Base-by-base conservation (phyloP, 2,888 invertebrate species). In the Periphyllus acericola region DNA sequence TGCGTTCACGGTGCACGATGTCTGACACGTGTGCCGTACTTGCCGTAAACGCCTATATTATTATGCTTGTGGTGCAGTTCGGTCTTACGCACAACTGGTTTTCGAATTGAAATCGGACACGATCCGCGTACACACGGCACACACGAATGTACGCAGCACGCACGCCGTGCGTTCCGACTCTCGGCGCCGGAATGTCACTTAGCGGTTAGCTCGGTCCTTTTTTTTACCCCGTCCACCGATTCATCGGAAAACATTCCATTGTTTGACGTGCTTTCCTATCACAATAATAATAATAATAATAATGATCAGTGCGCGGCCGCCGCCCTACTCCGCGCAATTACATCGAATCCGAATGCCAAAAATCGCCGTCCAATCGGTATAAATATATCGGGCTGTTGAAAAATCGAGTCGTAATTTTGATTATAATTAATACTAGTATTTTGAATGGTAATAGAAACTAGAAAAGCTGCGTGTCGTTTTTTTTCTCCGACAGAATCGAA, bases 71-170 rank as follows among this genome's bases (percentile, higher is more conserved):
- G 40, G 82, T 72, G 75, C 66, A 66, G 84, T 84, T 84, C 76
- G 46, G 46, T 76, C 32, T 46, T 66, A 68, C 68, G 76, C 76
- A 68, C 46, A 76, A 84, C 84, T 76, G 76, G 84, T 84, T 84
- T 84, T 76, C 29, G 19, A 76, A 32, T 76, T 46, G 76, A 76
- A 76, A 84, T 84, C 76, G 76, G 76, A 84, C 76, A 84, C 84
- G 84, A 76, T 40, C 74, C 74, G n/a, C 52, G 55, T 66, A 29
- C 40, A 25, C 60, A 60, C 81, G 8, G 46, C 40, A 6, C 36
- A 52, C 80, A 71, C 52, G 25, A 32, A 68, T 29, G 36, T 32
- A 34, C 29, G 60, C 66, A 60, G n/a, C 68, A n/a, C 40, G 36
- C 25, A 19, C 60, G 60, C 60, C 11, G 80, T 32, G 34, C 19